phyloP scores from a whole-genome alignment of 1,140 invertebrate genomes.

The Zaprionus lachaisei region DNA sequence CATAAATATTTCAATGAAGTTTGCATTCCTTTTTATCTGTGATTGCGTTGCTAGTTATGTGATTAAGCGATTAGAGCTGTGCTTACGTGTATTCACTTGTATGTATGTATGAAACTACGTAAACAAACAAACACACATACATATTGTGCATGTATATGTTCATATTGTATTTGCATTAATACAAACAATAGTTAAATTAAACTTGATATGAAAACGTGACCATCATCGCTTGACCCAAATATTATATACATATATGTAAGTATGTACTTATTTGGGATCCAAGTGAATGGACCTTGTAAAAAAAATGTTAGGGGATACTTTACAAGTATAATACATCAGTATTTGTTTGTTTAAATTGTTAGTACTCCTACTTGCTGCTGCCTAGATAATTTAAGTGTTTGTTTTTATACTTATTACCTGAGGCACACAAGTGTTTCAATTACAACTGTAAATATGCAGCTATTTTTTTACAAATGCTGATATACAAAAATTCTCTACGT shows the following conservation, averaged over 20 bases:
- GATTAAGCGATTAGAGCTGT: constrained; percentile 55
- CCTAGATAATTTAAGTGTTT: constrained; percentile 31
- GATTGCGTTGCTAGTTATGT: constrained; percentile 46
- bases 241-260: constrained; percentile 13
- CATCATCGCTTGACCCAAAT: constrained; percentile 38
- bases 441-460: constrained; percentile 7
- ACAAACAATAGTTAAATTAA: constrained; percentile 20
- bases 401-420: constrained; percentile 7
- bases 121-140: no score
- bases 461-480: not conserved
- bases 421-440: constrained; percentile 16
- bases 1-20: constrained; percentile 63
- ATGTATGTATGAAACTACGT: not conserved
- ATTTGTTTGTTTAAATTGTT: constrained; percentile 20
- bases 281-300: constrained; percentile 18
- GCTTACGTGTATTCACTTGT: constrained; percentile 7
- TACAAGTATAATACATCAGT: not conserved
- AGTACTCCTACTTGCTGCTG: constrained; percentile 13
- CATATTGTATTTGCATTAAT: not conserved
- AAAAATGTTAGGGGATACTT: constrained; percentile 6
- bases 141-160: not conserved
- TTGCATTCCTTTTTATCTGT: constrained; percentile 61
- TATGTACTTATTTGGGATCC: not conserved
- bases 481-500: no score
- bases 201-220: constrained; percentile 39